Percentiles rank a stretch among this genome's conserved stretches.
Conservation (phyloP, 2,113 vertebrate species). For the Zapornia atra region DNA sequence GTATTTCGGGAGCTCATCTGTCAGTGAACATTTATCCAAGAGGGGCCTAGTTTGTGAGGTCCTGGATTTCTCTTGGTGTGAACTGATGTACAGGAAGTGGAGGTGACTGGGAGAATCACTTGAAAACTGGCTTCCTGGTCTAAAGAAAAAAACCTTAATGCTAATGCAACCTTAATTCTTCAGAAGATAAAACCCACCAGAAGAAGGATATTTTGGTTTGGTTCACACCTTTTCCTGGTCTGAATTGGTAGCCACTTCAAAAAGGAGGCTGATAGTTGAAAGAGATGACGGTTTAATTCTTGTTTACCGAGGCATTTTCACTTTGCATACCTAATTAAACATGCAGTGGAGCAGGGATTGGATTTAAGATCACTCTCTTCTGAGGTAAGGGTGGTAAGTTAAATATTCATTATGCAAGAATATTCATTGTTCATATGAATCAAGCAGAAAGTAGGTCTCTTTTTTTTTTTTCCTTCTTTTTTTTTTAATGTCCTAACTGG, state of each 20-base stretch:
- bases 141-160: neutral
- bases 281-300: neutral
- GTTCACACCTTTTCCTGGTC: neutral
- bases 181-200: neutral
- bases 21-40: neutral
- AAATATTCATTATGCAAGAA: neutral
- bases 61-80: neutral
- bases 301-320: neutral
- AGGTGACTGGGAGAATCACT: neutral
- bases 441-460: neutral
- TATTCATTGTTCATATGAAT: neutral
- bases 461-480: too few relatives aligned
- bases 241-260: neutral
- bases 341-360: neutral
- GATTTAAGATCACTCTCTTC: neutral
- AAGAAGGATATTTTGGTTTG: neutral
- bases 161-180: neutral
- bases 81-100: neutral
- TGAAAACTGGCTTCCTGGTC: neutral
- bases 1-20: neutral
- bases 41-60: neutral
- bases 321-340: neutral
- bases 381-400: neutral
- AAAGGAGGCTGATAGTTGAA: neutral
- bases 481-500: neutral